Percentiles rank a stretch among this genome's conserved stretches.
These are phyloP conservation scores for Typhlichthys eigenmanni DNA, from an alignment of 2,797 vertebrate species.

Conservation along the genomic window DNA sequence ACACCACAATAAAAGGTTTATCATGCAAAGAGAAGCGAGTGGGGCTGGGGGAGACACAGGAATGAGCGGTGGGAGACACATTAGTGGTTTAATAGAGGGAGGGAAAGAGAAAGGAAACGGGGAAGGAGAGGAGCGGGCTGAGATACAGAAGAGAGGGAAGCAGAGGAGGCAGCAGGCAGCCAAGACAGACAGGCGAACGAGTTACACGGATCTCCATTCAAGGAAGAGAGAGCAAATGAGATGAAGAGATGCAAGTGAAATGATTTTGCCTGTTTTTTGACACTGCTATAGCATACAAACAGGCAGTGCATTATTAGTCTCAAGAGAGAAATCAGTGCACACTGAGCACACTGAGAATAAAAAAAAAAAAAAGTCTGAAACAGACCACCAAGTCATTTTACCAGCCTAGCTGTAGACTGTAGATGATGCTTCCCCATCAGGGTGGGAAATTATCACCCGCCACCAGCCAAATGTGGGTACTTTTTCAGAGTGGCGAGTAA, in stretches of 20 bases:
- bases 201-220: conserved; percentile 35
- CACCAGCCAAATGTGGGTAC: too few species aligned
- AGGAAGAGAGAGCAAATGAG: conserved; percentile 5
- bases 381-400: conserved; percentile 14
- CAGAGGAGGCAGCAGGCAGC: not conserved
- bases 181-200: conserved; percentile 23
- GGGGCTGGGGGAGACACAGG: not conserved
- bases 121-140: not conserved
- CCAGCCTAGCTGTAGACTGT: not conserved
- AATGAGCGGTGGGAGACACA: not conserved
- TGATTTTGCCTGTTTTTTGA: not conserved
- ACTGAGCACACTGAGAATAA: conserved; percentile 23
- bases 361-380: conserved; percentile 30
- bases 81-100: not conserved
- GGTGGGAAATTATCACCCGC: too few species aligned
- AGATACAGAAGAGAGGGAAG: conserved; percentile 6
- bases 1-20: conserved; percentile 33
- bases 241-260: conserved; percentile 35
- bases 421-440: not conserved
- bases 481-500: too few species aligned
- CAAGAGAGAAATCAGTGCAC: conserved; percentile 51
- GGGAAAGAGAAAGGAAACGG: not conserved
- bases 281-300: conserved; percentile 55
- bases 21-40: conserved; percentile 11
- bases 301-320: conserved; percentile 66